phyloP scores from a whole-genome alignment of 2,888 invertebrate genomes.

The Synanthedon vespiformis region DNA sequence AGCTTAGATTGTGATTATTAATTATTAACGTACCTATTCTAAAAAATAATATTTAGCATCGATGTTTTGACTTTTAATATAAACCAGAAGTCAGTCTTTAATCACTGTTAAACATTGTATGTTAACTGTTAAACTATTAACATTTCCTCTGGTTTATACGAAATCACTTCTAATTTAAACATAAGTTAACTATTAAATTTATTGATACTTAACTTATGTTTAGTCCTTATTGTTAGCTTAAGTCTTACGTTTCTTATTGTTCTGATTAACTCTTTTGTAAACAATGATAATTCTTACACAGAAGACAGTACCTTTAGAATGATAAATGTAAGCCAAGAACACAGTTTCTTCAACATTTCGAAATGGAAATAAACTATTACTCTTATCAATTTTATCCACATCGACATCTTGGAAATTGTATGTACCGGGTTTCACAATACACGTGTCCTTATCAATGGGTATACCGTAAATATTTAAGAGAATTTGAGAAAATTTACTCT shows the following conservation, averaged over 20 bases:
- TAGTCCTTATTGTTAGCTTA: not conserved
- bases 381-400: not conserved
- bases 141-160: too few relatives aligned
- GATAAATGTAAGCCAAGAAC: not conserved
- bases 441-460: not conserved
- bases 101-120: too few relatives aligned
- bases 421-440: not conserved
- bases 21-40: too few relatives aligned
- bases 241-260: not conserved
- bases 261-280: not conserved
- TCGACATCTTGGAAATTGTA: not conserved
- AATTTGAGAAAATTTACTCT: not conserved
- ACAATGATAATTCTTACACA: not conserved
- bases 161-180: too few relatives aligned
- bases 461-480: not conserved
- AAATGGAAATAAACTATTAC: not conserved
- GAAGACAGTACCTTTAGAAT: not conserved
- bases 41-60: too few relatives aligned
- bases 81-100: too few relatives aligned
- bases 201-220: too few relatives aligned
- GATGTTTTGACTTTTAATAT: too few relatives aligned
- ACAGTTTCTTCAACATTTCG: not conserved
- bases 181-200: too few relatives aligned
- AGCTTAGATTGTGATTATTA: too few relatives aligned
- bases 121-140: too few relatives aligned